phyloP scores from a whole-genome alignment of 64 coral and sea anemone genomes.

The Porites australiensis region DNA sequence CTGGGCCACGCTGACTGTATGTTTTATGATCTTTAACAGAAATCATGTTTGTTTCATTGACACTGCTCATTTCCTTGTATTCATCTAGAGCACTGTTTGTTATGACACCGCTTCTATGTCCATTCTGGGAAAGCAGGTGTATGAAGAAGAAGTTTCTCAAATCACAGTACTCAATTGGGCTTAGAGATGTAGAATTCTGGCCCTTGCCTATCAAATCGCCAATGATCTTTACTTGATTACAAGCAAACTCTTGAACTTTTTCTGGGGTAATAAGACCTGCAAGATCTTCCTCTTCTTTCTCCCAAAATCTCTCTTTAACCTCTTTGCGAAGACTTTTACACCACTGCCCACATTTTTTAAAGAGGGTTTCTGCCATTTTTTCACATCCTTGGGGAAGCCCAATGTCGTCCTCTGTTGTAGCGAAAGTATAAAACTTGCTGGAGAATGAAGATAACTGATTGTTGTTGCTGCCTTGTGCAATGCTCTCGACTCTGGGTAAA shows the following conservation, averaged over 20 bases:
- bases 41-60: neutral
- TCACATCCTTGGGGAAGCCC: neutral
- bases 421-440: slow-evolving; percentile 29
- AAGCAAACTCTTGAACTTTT: slow-evolving; percentile 25
- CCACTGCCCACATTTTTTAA: slow-evolving; percentile 17
- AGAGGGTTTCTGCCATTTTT: neutral
- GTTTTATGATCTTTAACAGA: slow-evolving; percentile 1
- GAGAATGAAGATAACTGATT: slow-evolving; percentile 19
- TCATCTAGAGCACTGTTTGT: neutral
- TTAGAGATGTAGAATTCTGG: neutral
- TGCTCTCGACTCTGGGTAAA: no score
- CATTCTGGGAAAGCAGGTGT: neutral
- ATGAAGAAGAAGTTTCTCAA: slow-evolving; percentile 1
- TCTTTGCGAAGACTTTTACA: neutral
- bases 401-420: slow-evolving; percentile 6
- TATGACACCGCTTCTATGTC: slow-evolving; percentile 14
- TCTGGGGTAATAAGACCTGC: neutral
- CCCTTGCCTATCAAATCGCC: neutral
- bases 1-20: no score
- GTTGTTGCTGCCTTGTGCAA: neutral
- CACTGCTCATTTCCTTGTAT: neutral
- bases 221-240: slow-evolving; percentile 3
- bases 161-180: slow-evolving; percentile 7
- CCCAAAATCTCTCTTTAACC: slow-evolving; percentile 16
- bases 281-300: slow-evolving; percentile 23